Evolutionary conservation across 2,888 invertebrate genomes (phyloP), one percentile per base, ranked within the genome.

Genomic region (Ypsolopha sequella): DNA sequence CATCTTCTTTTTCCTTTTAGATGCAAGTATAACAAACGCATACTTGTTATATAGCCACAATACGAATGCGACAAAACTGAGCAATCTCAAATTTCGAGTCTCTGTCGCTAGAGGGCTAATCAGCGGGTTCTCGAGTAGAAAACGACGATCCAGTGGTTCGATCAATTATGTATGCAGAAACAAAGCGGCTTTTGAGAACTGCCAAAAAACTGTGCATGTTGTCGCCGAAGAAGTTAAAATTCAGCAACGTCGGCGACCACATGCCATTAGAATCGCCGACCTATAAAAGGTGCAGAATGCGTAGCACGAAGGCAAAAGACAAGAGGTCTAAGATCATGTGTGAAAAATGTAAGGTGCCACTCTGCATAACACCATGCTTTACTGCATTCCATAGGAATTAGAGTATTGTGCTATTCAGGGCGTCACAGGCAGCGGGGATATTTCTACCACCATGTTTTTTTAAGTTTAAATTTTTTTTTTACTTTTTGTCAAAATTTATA

Each of bases 11-110:
- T 57, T 55, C 48, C 46, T 54, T 35, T 35, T 57, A 36, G 52
- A 55, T 53, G 51, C 52, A 44, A 54, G 54, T 9, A 54, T 55
- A 35, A 57, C 54, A 14, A 55, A 57, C 51, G 57, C 57, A 39
- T 46, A 54, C 39, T 50, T 56, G 13, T 39, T 55, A 35, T 53
- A 56, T 52, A 49, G 35, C 45, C 45, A 41, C 50, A 51, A 49
- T 51, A 4, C n/a, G 9, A 44, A 44, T 9, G 13, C 9, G 9
- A 9, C 14, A n/a, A n/a, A 39, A 39, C 39, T 52, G 8, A 52
- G 14, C 36, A 48, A 50, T 47, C 34, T 51, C 39, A 46, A 53
- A 52, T 54, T 56, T 51, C 51, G 44, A 13, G 24, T 24, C 9
- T 9, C 24, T 9, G 9, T 44, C 6, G 44, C 14, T 41, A 54